phyloP scores from a whole-genome alignment of 2,113 vertebrate genomes.

The Zosterops borbonicus region DNA sequence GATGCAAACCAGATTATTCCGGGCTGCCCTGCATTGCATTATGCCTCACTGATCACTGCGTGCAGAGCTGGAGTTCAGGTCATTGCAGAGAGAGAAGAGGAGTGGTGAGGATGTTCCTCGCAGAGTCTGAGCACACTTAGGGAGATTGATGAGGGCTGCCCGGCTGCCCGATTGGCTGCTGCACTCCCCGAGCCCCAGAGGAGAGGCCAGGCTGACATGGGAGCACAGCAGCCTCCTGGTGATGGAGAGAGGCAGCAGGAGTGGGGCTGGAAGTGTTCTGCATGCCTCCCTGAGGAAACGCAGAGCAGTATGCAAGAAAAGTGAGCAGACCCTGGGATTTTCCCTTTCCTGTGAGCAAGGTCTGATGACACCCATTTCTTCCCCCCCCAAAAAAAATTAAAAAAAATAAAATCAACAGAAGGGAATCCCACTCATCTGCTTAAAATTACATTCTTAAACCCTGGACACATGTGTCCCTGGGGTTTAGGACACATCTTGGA shows the following conservation, averaged over 20 bases:
- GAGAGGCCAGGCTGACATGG: slow-evolving; percentile 31
- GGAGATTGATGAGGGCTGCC: slow-evolving; percentile 50
- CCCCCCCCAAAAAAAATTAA: no score
- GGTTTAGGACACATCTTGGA: not conserved
- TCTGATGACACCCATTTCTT: not conserved
- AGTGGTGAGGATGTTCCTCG: slow-evolving; percentile 52
- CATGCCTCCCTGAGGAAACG: not conserved
- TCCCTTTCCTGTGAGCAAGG: not conserved
- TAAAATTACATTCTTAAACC: not conserved
- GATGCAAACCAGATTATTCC: slow-evolving; percentile 78
- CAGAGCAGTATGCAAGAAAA: not conserved
- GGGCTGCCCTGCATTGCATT: slow-evolving; percentile 68
- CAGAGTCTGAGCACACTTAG: slow-evolving; percentile 24
- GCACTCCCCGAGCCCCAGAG: not conserved
- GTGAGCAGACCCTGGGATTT: not conserved
- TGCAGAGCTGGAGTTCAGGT: slow-evolving; percentile 75
- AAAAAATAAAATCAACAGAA: not conserved
- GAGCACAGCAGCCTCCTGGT: not conserved
- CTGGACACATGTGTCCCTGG: no score
- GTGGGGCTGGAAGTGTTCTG: not conserved
- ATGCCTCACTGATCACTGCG: slow-evolving; percentile 73
- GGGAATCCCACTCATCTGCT: not conserved
- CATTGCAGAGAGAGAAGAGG: slow-evolving; percentile 63
- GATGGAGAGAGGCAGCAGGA: not conserved
- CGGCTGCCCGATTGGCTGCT: slow-evolving; percentile 61